Evolutionary conservation across 2,797 vertebrate genomes (phyloP).

Genomic region (Lerista edwardsae): DNA sequence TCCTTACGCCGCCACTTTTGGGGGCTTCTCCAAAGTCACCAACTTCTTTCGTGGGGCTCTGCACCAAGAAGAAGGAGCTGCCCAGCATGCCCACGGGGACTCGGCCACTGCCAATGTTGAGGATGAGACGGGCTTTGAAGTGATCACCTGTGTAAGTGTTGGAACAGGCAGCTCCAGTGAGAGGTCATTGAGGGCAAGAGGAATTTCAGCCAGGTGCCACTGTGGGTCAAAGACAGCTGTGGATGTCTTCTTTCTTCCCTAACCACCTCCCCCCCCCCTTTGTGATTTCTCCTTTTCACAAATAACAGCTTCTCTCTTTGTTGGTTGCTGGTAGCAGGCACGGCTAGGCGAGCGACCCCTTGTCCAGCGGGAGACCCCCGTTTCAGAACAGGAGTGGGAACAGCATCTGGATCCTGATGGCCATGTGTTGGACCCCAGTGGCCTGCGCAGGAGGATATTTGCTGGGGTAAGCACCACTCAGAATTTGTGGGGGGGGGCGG

Average conservation of each 20-base stretch:
- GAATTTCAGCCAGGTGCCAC: neutral
- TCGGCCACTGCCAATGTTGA: conserved; percentile 64
- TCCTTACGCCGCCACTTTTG: conserved; percentile 91
- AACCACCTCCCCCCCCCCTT: neutral
- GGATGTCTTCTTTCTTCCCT: neutral
- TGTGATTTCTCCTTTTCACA: neutral
- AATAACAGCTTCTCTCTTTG: neutral
- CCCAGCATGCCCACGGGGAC: conserved; percentile 63
- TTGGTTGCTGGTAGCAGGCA: conserved; percentile 73
- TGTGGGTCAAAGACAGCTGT: neutral
- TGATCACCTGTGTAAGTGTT: conserved; percentile 89
- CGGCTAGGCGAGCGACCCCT: conserved; percentile 84
- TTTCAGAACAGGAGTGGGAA: conserved; percentile 83
- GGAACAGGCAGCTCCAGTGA: neutral
- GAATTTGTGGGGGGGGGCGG: too few relatives aligned
- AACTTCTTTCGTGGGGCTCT: conserved; percentile 90
- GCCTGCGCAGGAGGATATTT: conserved; percentile 85
- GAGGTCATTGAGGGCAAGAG: too few relatives aligned
- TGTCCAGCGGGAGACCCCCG: conserved; percentile 78
- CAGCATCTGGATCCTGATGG: conserved; percentile 84
- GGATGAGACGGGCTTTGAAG: conserved; percentile 90
- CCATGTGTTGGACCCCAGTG: conserved; percentile 78
- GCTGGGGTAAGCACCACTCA: conserved; percentile 80
- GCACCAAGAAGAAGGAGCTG: conserved; percentile 71
- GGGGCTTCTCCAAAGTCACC: conserved; percentile 92